Evolutionary conservation across 1,140 invertebrate species (phyloP), one percentile per base, ranked within the genome.

Genomic region (Penaeus indicus): DNA sequence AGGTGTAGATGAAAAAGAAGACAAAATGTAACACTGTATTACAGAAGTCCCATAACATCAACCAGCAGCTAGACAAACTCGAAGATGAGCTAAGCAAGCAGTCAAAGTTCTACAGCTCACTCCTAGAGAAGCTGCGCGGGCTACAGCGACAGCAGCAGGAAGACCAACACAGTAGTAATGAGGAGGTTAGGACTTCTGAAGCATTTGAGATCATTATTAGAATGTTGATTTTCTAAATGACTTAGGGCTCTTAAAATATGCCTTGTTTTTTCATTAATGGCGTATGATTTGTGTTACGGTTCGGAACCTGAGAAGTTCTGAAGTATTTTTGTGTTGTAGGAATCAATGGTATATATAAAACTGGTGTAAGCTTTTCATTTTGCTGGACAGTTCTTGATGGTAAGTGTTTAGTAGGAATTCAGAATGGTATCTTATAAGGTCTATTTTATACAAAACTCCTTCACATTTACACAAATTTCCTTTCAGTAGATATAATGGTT

Each of bases 11-110:
- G 18, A 11, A 16, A 60, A 82, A 61, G 18, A 21, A 2, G 1
- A n/a, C 0, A 54, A 22, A 38, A 62, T 62, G 47, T 8, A 27
- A 83, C 64, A 13, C 64, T 64, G 1, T 62, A 42, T 54, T 77
- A 19, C 67, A 90, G 84, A 90, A 86, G 63, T 64, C 84, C n/a
- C 84, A 86, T 21, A 67, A 42, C 79, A 81, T 90, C 22, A 77
- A 72, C 47, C 64, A 75, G 21, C 89, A 90, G 67, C 38, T 90
- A 18, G 84, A 86, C 38, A 86, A 86, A 81, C 63, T 90, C 22
- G 89, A 90, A 25, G 77, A 80, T 18, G 89, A 90, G 64, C 62
- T 90, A 7, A 90, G 82, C 38, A 63, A 85, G 11, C 89, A 90
- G 79, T 86, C 79, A 11, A 42, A 80, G 47, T 90, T 86, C 67